phyloP scores from a whole-genome alignment of 1,140 invertebrate species.

The Adoxophyes honmai region DNA sequence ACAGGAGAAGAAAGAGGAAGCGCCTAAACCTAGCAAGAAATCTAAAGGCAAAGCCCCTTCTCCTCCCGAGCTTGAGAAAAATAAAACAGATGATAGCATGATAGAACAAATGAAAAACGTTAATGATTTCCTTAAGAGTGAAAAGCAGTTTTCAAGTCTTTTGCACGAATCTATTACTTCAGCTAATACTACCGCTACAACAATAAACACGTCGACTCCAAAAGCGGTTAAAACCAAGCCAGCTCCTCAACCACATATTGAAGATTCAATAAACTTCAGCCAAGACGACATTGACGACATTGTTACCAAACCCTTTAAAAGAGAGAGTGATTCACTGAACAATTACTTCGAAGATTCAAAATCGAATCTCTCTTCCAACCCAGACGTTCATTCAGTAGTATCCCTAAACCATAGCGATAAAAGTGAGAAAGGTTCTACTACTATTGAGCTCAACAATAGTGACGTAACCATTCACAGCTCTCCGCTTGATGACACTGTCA shows the following conservation, averaged over 20 bases:
- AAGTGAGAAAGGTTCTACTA: slow-evolving; percentile 69
- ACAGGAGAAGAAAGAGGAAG: slow-evolving; percentile 64
- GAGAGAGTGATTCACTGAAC: slow-evolving; percentile 73
- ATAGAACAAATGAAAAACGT: slow-evolving; percentile 62
- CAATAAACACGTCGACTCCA: slow-evolving; percentile 66
- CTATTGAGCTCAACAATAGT: slow-evolving; percentile 84
- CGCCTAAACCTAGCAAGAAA: slow-evolving; percentile 77
- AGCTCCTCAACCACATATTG: slow-evolving; percentile 31
- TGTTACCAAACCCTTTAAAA: slow-evolving; percentile 65
- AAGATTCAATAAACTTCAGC: slow-evolving; percentile 67
- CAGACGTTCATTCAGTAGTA: slow-evolving; percentile 68
- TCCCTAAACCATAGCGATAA: slow-evolving; percentile 71
- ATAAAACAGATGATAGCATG: slow-evolving; percentile 67
- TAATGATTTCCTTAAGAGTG: slow-evolving; percentile 60
- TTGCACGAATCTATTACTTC: slow-evolving; percentile 47
- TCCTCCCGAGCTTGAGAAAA: slow-evolving; percentile 76
- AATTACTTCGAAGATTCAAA: slow-evolving; percentile 75
- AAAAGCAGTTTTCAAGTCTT: slow-evolving; percentile 65
- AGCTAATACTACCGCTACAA: slow-evolving; percentile 26
- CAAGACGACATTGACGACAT: slow-evolving; percentile 73
- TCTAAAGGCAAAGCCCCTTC: slow-evolving; percentile 86
- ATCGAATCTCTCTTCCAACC: slow-evolving; percentile 71
- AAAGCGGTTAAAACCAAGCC: slow-evolving; percentile 61
- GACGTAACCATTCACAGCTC: slow-evolving; percentile 87
- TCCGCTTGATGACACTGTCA: slow-evolving; percentile 75